phyloP scores from a whole-genome alignment of 1,140 invertebrate genomes.

The Trachymyrmex septentrionalis region DNA sequence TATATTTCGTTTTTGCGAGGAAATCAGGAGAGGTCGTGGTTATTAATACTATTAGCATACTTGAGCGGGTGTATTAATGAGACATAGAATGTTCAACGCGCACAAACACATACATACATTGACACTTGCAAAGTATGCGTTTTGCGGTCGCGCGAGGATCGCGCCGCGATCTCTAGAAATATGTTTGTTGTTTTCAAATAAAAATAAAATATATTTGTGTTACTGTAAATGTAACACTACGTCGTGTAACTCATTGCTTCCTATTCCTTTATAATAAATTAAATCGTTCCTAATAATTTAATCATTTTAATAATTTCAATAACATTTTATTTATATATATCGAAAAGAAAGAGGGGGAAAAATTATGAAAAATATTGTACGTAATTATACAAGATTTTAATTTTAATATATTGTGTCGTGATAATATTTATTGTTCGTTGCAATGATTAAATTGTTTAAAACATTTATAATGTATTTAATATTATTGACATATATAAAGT shows the following conservation, averaged over 20 bases:
- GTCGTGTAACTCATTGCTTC: neutral
- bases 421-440: no score
- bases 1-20: conserved; percentile 34
- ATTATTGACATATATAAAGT: no score
- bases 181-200: conserved; percentile 75
- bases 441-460: no score
- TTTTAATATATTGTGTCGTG: no score
- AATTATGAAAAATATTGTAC: no score
- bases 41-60: conserved; percentile 31
- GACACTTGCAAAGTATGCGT: conserved; percentile 27
- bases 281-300: neutral
- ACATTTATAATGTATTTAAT: no score
- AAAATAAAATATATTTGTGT: conserved; percentile 80
- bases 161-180: conserved; percentile 64
- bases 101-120: conserved; percentile 19
- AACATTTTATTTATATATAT: no score
- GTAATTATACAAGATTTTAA: no score
- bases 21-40: neutral
- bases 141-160: conserved; percentile 41
- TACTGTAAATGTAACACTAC: conserved; percentile 68
- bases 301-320: no score
- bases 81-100: neutral
- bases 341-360: no score
- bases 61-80: neutral
- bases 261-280: neutral